A percentile compares a stretch with the other conserved stretches of the same genome.
Evolutionary conservation across 2,888 invertebrate genomes (phyloP).

Genomic region (Macrophya annulata): DNA sequence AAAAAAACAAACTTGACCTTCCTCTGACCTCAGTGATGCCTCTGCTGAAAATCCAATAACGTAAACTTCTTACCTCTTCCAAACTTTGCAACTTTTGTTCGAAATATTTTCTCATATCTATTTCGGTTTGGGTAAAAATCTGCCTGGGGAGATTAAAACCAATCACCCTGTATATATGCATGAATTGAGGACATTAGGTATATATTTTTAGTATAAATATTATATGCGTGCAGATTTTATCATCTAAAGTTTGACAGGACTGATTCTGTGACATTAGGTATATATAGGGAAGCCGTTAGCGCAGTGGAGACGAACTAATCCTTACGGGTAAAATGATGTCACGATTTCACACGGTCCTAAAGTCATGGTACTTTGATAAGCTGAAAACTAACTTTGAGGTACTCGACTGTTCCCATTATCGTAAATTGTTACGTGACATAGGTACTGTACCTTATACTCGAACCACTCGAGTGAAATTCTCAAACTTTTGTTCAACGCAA

Average conservation of each 20-base stretch:
- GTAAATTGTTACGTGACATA: conserved; percentile 47
- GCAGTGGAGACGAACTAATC: conserved; percentile 43
- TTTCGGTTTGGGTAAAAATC: too few relatives aligned
- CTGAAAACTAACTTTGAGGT: conserved; percentile 51
- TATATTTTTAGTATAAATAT: neutral
- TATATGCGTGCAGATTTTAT: neutral
- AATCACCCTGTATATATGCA: too few relatives aligned
- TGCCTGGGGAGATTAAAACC: too few relatives aligned
- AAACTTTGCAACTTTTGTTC: too few relatives aligned
- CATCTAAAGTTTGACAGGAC: neutral
- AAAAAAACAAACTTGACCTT: too few relatives aligned
- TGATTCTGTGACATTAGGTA: conserved; percentile 32
- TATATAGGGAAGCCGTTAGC: conserved; percentile 3
- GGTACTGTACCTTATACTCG: neutral
- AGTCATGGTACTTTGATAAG: conserved; percentile 47
- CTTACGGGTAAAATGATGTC: conserved; percentile 50
- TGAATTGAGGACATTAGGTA: neutral
- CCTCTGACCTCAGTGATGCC: too few relatives aligned
- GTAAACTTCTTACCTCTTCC: too few relatives aligned
- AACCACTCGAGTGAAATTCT: conserved; percentile 17
- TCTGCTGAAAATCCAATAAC: too few relatives aligned
- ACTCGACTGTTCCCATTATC: conserved; percentile 40
- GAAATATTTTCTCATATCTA: too few relatives aligned
- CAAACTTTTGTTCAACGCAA: conserved; percentile 5
- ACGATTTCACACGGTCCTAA: conserved; percentile 47